A percentile compares a stretch with the other conserved stretches of the same genome.
These are phyloP conservation scores for Galagoides demidoff DNA, from an alignment of 2,797 vertebrate genomes.

Conservation along the genomic window DNA sequence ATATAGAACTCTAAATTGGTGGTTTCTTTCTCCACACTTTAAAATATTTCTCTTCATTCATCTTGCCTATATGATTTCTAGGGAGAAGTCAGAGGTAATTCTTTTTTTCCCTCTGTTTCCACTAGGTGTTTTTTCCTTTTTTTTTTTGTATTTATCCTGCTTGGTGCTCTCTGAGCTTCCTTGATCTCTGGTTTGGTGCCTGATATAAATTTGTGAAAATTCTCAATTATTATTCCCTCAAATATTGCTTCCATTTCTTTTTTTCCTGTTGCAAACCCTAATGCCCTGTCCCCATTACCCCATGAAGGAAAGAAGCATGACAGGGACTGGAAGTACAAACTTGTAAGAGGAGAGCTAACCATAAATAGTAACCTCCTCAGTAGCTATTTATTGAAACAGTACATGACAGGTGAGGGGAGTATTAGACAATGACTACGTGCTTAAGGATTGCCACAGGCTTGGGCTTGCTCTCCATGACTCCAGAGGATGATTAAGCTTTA, in stretches of 20 bases:
- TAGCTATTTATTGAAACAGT: too few relatives aligned
- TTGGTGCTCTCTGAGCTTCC: not conserved
- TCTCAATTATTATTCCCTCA: not conserved
- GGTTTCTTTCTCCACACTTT: not conserved
- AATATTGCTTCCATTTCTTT: not conserved
- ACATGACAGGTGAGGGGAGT: too few relatives aligned
- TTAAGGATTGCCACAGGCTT: too few relatives aligned
- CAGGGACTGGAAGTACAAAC: too few relatives aligned
- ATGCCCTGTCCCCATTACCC: too few relatives aligned
- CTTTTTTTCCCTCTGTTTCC: not conserved
- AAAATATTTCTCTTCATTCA: too few relatives aligned
- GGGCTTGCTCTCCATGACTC: too few relatives aligned
- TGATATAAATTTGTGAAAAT: not conserved
- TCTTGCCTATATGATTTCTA: not conserved
- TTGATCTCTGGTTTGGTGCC: not conserved
- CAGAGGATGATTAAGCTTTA: too few relatives aligned
- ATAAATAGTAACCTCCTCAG: too few relatives aligned
- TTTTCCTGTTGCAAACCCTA: not conserved
- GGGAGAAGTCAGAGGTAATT: not conserved
- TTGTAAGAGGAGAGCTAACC: too few relatives aligned
- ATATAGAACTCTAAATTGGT: not conserved
- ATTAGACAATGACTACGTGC: too few relatives aligned
- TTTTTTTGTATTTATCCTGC: not conserved
- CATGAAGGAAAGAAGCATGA: too few relatives aligned
- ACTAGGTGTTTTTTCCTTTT: not conserved